Conservation (phyloP, 2,888 invertebrate genomes). For the Schizaphis graminum region DNA sequence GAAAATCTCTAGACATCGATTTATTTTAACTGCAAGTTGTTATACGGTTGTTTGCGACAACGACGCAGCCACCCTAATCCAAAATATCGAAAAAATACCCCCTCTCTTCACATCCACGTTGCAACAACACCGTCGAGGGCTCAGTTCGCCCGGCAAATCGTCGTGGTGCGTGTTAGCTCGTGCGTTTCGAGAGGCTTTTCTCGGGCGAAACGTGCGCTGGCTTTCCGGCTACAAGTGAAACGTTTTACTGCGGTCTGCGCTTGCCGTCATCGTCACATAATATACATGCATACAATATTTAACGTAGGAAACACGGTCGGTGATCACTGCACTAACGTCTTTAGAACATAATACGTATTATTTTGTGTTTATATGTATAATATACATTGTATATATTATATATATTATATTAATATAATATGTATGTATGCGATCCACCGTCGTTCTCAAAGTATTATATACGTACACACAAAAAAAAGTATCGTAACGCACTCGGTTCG, state of each 20-base stretch:
- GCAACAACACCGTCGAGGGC: background rate
- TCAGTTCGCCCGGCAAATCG: constrained; percentile 3
- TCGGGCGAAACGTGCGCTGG: constrained; percentile 56
- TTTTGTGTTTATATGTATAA: background rate
- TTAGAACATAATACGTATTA: background rate
- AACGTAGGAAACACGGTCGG: constrained; percentile 52
- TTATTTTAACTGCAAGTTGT: constrained; percentile 7
- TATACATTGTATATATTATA: too few relatives aligned
- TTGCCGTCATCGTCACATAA: background rate
- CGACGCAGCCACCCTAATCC: background rate
- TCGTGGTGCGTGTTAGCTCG: constrained; percentile 51
- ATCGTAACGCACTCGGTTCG: background rate
- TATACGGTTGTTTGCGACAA: constrained; percentile 10
- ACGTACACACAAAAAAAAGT: background rate
- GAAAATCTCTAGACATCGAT: constrained; percentile 1
- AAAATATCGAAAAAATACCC: constrained; percentile 14
- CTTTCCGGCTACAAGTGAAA: constrained; percentile 62
- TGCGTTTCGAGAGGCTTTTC: constrained; percentile 62
- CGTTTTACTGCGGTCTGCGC: constrained; percentile 56
- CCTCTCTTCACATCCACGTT: background rate
- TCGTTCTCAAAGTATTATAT: background rate
- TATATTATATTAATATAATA: background rate
- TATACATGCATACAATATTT: background rate
- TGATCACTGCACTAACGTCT: constrained; percentile 31
- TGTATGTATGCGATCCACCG: background rate